phyloP scores from a whole-genome alignment of 2,797 vertebrate species.

The Odontamblyopus rebecca region DNA sequence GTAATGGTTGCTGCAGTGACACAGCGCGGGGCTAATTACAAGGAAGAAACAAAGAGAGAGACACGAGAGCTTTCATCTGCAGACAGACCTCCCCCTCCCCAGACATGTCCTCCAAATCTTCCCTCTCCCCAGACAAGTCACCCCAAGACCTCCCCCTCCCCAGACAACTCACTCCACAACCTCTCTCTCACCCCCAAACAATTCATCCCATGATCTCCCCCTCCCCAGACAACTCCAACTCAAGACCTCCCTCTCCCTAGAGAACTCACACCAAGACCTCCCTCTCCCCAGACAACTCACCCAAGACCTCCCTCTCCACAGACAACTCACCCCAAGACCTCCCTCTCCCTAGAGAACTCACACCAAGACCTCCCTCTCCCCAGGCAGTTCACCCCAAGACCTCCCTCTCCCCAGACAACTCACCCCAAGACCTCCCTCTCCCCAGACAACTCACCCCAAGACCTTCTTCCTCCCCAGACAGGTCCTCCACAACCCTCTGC shows the following conservation, averaged over 20 bases:
- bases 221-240: too few relatives aligned
- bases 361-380: too few relatives aligned
- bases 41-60: slow-evolving; percentile 61
- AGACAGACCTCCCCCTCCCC: background rate
- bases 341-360: too few relatives aligned
- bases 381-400: too few relatives aligned
- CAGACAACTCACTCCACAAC: too few relatives aligned
- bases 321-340: too few relatives aligned
- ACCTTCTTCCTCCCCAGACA: background rate
- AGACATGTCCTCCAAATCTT: background rate
- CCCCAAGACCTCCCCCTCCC: too few relatives aligned
- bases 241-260: too few relatives aligned
- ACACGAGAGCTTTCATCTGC: slow-evolving; percentile 61
- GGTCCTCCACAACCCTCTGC: background rate
- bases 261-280: too few relatives aligned
- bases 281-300: too few relatives aligned
- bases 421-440: background rate
- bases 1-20: slow-evolving; percentile 48
- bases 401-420: too few relatives aligned
- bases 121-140: background rate
- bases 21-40: slow-evolving; percentile 69
- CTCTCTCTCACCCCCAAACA: background rate
- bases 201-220: background rate
- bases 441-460: background rate
- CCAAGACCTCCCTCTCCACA: too few relatives aligned